A percentile compares a stretch with the other conserved stretches of the same genome.
Conservation (phyloP, 2,797 vertebrate genomes). For the Enteromius fasciolatus region DNA sequence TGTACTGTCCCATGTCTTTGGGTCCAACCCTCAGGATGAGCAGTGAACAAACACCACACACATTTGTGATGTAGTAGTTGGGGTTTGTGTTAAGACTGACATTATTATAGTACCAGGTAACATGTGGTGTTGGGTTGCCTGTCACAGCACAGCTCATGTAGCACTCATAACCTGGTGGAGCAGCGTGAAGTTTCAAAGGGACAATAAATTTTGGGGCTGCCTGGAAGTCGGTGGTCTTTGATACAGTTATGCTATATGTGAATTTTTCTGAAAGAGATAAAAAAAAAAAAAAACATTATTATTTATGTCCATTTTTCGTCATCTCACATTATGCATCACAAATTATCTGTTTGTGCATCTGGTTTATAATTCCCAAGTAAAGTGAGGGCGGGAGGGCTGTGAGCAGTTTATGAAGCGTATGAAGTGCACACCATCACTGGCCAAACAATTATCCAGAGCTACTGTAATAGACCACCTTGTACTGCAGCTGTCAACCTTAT, state of each 20-base stretch:
- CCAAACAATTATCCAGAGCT: not conserved
- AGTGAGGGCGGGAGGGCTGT: not conserved
- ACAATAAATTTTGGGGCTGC: constrained; percentile 81
- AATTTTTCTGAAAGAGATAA: constrained; percentile 65
- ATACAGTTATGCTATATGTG: constrained; percentile 60
- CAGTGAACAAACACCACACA: constrained; percentile 89
- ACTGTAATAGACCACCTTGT: not conserved
- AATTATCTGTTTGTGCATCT: not conserved
- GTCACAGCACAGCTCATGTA: constrained; percentile 87
- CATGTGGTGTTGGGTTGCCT: constrained; percentile 80
- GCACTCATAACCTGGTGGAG: constrained; percentile 84
- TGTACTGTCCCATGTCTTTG: constrained; percentile 83
- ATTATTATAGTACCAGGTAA: constrained; percentile 86
- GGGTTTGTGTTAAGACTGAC: constrained; percentile 80
- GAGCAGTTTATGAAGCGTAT: not conserved
- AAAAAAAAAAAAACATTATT: not conserved
- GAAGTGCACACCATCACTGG: not conserved
- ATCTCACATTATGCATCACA: not conserved
- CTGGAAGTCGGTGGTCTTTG: constrained; percentile 67
- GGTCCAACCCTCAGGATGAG: constrained; percentile 78
- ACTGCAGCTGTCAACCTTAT: not conserved
- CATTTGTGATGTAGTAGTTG: constrained; percentile 80
- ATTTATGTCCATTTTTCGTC: not conserved
- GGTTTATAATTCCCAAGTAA: not conserved
- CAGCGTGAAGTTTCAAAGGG: constrained; percentile 78